Evolutionary conservation across 2,888 invertebrate species (phyloP), one percentile per base, ranked within the genome.

Genomic region (Emmelina monodactyla): DNA sequence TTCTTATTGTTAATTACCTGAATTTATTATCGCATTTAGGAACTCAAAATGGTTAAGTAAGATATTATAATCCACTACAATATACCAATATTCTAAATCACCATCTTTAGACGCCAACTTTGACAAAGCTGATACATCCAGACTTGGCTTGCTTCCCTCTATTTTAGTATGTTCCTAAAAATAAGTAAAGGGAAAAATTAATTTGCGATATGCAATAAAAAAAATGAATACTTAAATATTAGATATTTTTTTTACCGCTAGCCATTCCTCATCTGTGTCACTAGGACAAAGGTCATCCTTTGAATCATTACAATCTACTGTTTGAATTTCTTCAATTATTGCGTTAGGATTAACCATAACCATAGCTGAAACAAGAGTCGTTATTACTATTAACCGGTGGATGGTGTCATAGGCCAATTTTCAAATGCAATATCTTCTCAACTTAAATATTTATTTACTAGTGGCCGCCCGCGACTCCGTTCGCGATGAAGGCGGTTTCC

Each of bases 31-130:
- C 14, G 47, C 48, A 35, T 46, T 56, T 16, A 76, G 44, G 38
- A 68, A 61, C 16, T 48, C 51, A 37, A 56, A 54, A 43, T 68
- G 56, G 13, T 56, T 40, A 4, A 68, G 43, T 19, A 71, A 44
- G 2, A 69, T 56, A 43, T 51, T 52, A 12, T 51, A 50, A 43
- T 71, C 75, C 6, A 59, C 54, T 5, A 70, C 59, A 40, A 76
- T 58, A 42, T 58, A 67, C 68, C 66, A 73, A 16, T 43, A 44
- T 31, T 54, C 47, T 25, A 41, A 14, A 32, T 49, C 41, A n/a
- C 41, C 39, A 37, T 44, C 33, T 5, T 43, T 22, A 9, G 44
- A 38, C 2, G 58, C 53, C 25, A 60, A 33, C 14, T 42, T 42
- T 49, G 56, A 65, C 11, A 70, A 37, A 4, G 48, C 40, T 16